Percentiles rank a stretch among this genome's conserved stretches.
These are phyloP conservation scores for Oscheius myriophilus DNA, from an alignment of 2,888 invertebrate genomes.

Conservation along the genomic window DNA sequence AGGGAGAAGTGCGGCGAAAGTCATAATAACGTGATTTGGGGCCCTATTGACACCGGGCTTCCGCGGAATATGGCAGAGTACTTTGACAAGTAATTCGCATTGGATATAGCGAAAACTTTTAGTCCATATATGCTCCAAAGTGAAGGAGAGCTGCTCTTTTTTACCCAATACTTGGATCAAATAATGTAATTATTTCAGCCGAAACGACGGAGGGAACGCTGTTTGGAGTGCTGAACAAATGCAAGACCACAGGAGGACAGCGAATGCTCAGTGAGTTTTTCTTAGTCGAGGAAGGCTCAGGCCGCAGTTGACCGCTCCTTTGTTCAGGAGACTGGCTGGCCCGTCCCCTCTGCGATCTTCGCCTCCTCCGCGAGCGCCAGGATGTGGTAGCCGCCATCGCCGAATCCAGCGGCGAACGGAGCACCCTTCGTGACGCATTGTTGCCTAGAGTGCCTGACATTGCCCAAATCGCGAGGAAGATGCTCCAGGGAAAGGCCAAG, in stretches of 20 bases:
- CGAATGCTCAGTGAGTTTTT: constrained; percentile 51
- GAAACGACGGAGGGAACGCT: constrained; percentile 45
- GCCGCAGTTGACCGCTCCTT: neutral
- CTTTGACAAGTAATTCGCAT: no score
- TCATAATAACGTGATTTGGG: no score
- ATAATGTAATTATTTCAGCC: constrained; percentile 30
- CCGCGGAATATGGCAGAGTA: no score
- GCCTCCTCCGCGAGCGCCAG: constrained; percentile 56
- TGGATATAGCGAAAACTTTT: no score
- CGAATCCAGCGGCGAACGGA: constrained; percentile 38
- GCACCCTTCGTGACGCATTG: constrained; percentile 46
- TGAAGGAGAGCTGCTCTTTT: no score
- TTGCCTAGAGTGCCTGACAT: constrained; percentile 62
- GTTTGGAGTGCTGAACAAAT: constrained; percentile 63
- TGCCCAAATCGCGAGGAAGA: constrained; percentile 44
- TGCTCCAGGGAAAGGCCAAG: constrained; percentile 40
- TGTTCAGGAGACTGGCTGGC: constrained; percentile 66
- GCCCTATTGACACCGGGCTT: no score
- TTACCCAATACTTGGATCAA: neutral
- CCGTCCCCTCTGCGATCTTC: constrained; percentile 59
- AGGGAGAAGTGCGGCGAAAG: no score
- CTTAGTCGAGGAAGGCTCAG: neutral
- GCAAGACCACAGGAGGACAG: constrained; percentile 62
- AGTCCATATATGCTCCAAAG: no score
- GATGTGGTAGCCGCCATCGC: constrained; percentile 63